Evolutionary conservation across 2,797 vertebrate genomes (phyloP).

Genomic region (Gymnoscopelus microlampas): DNA sequence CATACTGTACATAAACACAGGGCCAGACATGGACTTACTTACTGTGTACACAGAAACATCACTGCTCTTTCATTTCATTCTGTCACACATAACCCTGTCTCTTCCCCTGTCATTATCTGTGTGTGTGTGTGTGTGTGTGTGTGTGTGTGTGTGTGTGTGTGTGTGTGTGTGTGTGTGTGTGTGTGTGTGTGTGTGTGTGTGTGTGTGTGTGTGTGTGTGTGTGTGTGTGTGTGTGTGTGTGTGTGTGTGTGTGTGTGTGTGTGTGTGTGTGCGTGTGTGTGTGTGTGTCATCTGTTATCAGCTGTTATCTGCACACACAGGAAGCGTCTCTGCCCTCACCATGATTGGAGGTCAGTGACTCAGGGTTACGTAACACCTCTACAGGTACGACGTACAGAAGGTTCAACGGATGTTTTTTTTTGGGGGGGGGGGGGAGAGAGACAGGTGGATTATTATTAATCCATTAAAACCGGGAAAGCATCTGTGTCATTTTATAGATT

Average conservation of each 20-base stretch:
- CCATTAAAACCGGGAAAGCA: too few species aligned
- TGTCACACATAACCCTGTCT: not conserved
- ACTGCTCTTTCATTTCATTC: not conserved
- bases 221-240: too few species aligned
- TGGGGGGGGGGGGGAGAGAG: too few species aligned
- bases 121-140: not conserved
- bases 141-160: not conserved
- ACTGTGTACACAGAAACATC: conserved; percentile 8
- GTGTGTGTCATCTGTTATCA: conserved; percentile 7
- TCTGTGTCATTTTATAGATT: too few species aligned
- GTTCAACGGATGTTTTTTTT: too few species aligned
- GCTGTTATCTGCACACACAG: conserved; percentile 31
- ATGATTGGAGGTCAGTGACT: conserved; percentile 23
- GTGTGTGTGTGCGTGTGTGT: too few species aligned
- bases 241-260: too few species aligned
- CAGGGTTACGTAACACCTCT: conserved; percentile 20
- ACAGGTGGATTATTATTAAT: too few species aligned
- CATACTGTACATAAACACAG: not conserved
- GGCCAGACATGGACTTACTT: not conserved
- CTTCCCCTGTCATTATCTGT: conserved; percentile 4
- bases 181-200: too few species aligned
- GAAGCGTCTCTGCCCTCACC: conserved; percentile 4
- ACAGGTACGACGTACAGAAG: not conserved
- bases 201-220: too few species aligned
- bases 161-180: too few species aligned